Percentiles rank a stretch among this genome's conserved stretches.
Evolutionary conservation across 2,113 vertebrate species (phyloP).

Genomic region (Passerina amoena): DNA sequence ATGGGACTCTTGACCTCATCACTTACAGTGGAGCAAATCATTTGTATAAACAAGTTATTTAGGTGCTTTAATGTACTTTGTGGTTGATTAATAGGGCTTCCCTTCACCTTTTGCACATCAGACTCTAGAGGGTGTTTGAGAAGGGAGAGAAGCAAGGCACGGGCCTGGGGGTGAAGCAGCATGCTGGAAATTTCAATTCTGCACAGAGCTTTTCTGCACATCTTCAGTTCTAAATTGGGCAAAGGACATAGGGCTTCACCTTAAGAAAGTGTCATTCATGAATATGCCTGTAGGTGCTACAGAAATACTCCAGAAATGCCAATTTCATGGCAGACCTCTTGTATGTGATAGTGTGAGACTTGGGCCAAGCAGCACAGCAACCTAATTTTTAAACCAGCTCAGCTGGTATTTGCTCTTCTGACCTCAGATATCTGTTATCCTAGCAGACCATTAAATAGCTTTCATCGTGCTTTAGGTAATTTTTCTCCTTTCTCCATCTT

Average conservation of each 20-base stretch:
- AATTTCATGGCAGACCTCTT: background rate
- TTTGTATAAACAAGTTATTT: constrained; percentile 53
- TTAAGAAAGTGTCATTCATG: background rate
- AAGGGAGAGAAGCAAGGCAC: background rate
- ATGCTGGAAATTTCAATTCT: background rate
- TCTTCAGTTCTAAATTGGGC: background rate
- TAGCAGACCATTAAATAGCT: background rate
- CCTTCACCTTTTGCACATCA: background rate
- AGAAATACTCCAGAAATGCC: background rate
- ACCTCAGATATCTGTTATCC: background rate
- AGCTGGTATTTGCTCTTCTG: background rate
- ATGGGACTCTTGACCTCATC: constrained; percentile 12
- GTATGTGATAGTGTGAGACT: background rate
- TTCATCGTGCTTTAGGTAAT: background rate
- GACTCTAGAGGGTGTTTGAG: background rate
- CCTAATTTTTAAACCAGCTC: background rate
- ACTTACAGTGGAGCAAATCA: background rate
- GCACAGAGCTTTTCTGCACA: background rate
- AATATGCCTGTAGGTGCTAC: background rate
- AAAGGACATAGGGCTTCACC: background rate
- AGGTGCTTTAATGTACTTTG: background rate
- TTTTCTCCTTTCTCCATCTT: background rate
- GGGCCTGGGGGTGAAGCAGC: background rate
- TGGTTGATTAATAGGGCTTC: background rate
- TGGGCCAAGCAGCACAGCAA: background rate